Percentiles rank a stretch among this genome's conserved stretches.
These are phyloP conservation scores for Scaptomyza caliginosa DNA, from an alignment of 2,888 invertebrate species.

Conservation along the genomic window DNA sequence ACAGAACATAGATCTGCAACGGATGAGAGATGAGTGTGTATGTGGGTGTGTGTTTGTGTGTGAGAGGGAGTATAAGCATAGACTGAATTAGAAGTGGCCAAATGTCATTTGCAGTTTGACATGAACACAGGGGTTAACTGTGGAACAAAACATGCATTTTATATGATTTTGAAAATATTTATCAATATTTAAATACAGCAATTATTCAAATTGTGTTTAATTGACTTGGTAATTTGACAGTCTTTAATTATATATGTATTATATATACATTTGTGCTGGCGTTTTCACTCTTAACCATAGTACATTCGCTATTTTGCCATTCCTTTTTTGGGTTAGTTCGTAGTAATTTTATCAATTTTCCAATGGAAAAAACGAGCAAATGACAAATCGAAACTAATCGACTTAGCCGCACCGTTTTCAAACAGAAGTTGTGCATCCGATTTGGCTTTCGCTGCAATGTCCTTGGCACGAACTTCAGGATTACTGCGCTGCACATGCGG, in stretches of 20 bases:
- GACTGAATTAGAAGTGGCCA: conserved; percentile 66
- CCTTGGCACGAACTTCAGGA: conserved; percentile 64
- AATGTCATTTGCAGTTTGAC: conserved; percentile 77
- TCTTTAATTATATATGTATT: background rate
- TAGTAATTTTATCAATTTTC: conserved; percentile 61
- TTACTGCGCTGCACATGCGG: conserved; percentile 36
- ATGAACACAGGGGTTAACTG: conserved; percentile 21
- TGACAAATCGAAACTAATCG: conserved; percentile 53
- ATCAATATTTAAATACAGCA: background rate
- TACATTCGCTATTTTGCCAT: background rate
- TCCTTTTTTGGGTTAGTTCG: background rate
- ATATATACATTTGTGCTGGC: background rate
- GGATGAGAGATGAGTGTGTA: conserved; percentile 17
- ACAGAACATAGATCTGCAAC: conserved; percentile 30
- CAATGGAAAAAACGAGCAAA: conserved; percentile 27
- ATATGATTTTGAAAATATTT: background rate
- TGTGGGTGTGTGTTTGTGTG: background rate
- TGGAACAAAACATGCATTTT: conserved; percentile 3
- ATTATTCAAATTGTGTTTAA: background rate
- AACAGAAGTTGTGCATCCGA: conserved; percentile 14
- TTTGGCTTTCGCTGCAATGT: conserved; percentile 49
- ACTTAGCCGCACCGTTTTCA: conserved; percentile 52
- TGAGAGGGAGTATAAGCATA: conserved; percentile 16
- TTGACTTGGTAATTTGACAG: background rate
- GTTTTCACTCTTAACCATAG: background rate